Percentiles rank a stretch among this genome's conserved stretches.
Conservation (phyloP, 2,797 vertebrate species). For the Typhlichthys subterraneus region DNA sequence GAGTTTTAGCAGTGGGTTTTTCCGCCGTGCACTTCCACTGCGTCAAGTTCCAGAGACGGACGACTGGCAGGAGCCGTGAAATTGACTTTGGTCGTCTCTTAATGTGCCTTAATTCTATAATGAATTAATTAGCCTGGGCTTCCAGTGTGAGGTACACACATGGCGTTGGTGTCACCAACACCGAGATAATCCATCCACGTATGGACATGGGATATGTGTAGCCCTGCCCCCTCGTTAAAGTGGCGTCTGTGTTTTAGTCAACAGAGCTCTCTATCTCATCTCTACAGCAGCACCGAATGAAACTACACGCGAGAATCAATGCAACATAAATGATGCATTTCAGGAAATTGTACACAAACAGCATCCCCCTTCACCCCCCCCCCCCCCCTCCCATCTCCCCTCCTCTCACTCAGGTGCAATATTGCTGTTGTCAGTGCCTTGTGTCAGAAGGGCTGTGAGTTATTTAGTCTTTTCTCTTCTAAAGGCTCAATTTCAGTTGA, state of each 20-base stretch:
- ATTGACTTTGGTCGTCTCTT: slow-evolving; percentile 67
- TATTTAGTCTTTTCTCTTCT: slow-evolving; percentile 56
- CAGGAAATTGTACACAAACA: slow-evolving; percentile 52
- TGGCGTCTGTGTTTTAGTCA: too few relatives aligned
- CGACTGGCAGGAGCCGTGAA: slow-evolving; percentile 53
- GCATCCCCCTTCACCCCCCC: slow-evolving; percentile 35
- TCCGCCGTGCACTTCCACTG: slow-evolving; percentile 10
- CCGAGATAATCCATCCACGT: slow-evolving; percentile 51
- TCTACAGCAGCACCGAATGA: too few relatives aligned
- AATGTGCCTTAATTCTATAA: slow-evolving; percentile 58
- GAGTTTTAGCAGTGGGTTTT: slow-evolving; percentile 5
- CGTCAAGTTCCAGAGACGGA: slow-evolving; percentile 44
- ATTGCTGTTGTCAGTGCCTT: slow-evolving; percentile 60
- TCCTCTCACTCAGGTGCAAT: background rate
- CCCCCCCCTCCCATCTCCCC: background rate
- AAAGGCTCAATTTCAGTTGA: slow-evolving; percentile 68
- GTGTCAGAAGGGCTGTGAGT: slow-evolving; percentile 54
- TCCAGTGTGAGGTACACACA: slow-evolving; percentile 38
- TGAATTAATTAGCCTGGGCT: slow-evolving; percentile 68
- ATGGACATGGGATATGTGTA: slow-evolving; percentile 17
- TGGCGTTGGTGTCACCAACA: slow-evolving; percentile 13
- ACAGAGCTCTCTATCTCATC: too few relatives aligned
- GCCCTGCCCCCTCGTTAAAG: slow-evolving; percentile 9
- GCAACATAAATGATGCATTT: slow-evolving; percentile 41
- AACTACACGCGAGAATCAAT: too few relatives aligned